A percentile compares a stretch with the other conserved stretches of the same genome.
Evolutionary conservation across 2,113 vertebrate species (phyloP).

Genomic region (Seriola quinqueradiata): DNA sequence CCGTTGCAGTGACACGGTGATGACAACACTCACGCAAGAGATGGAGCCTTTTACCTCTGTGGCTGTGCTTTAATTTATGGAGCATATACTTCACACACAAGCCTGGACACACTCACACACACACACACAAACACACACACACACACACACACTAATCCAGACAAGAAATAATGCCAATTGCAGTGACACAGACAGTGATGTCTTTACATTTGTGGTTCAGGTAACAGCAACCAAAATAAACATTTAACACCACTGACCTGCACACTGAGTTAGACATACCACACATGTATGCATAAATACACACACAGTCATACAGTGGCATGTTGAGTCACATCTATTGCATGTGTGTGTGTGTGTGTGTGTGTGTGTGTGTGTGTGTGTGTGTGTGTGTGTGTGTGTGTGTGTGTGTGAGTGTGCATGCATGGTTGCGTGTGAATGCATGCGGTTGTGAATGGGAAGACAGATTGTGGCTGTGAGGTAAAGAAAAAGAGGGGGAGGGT

Average conservation of each 20-base stretch:
- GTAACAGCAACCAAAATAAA: constrained; percentile 36
- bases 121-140: neutral
- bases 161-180: constrained; percentile 1
- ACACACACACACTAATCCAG: neutral
- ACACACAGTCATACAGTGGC: neutral
- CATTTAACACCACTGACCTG: constrained; percentile 14
- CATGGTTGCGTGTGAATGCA: constrained; percentile 37
- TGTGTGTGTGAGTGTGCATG: constrained; percentile 28
- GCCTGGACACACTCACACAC: neutral
- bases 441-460: constrained; percentile 48
- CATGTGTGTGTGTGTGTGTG: constrained; percentile 13
- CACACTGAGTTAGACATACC: neutral
- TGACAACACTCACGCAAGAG: constrained; percentile 12
- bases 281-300: neutral
- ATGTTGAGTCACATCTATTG: neutral
- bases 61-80: neutral
- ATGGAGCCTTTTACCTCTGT: neutral
- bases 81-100: neutral
- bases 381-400: constrained; percentile 2
- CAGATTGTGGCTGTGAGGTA: constrained; percentile 59
- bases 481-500: constrained; percentile 54
- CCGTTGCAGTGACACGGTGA: neutral
- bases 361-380: constrained; percentile 28
- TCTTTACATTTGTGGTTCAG: neutral
- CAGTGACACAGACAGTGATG: neutral